Base-by-base conservation (phyloP, 2,888 invertebrate species). In the Cyaniris semiargus region DNA sequence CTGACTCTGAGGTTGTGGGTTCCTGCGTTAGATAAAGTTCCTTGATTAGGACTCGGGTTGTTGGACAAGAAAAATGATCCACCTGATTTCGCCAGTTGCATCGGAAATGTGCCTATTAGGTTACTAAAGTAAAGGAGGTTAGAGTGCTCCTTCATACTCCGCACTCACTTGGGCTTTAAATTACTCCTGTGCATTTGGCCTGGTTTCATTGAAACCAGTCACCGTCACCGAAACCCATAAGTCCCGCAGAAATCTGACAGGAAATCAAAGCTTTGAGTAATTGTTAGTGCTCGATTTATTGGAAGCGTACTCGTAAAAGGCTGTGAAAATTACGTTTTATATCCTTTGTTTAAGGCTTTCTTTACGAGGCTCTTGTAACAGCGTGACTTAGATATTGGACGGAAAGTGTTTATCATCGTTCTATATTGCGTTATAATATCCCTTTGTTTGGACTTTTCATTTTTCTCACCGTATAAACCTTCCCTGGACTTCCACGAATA, bases 281-380 rank as follows among this genome's bases (percentile, higher is more conserved):
- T 74, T 74, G 71, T 74, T 74, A 53, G 48, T 27, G 27, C 53
- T 27, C 15, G 8, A 48, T 74, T 72, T 48, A 18, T 53, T 53
- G 23, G 10, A 48, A 72, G 48, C 48, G 21, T n/a, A n/a, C n/a
- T n/a, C n/a, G n/a, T 72, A 48, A 72, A 72, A 44, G 44, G 48
- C 74, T 23, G 23, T 44, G 44, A 72, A 44, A 72, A 34, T 71
- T 44, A 21, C 71, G 15, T 74, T 53, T 53, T 23, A 72, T 48
- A 74, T 74, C 74, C 48, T 74, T 74, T 74, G 74, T 74, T 74
- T 74, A 74, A 53, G 48, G 48, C 72, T 72, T 53, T 74, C 31
- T 74, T 74, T 74, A 74, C 74, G 74, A 74, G 53, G 13, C 27
- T 23, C 48, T 53, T 18, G 74, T 74, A 48, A 38, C 23, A 27